Evolutionary conservation across 2,888 invertebrate species (phyloP).

Genomic region (Globia sparganii): DNA sequence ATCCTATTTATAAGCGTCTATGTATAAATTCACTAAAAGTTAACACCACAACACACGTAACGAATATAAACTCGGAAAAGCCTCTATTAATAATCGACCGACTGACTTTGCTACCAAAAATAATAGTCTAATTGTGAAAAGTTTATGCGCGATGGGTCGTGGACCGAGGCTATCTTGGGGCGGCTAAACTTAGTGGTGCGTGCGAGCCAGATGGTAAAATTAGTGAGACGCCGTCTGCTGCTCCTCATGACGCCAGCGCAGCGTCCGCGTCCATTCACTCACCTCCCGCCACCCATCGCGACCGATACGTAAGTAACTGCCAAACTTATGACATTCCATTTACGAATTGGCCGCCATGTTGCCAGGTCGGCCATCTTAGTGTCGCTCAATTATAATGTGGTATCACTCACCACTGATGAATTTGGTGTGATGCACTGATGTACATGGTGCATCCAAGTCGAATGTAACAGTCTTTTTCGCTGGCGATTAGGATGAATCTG

Average conservation of each 20-base stretch:
- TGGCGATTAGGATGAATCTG: slow-evolving; percentile 3
- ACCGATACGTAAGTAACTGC: slow-evolving; percentile 82
- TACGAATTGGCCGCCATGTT: slow-evolving; percentile 81
- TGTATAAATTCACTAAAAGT: slow-evolving; percentile 91
- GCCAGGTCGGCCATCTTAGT: slow-evolving; percentile 77
- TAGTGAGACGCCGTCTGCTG: slow-evolving; percentile 90
- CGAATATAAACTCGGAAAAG: slow-evolving; percentile 91
- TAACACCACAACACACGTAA: slow-evolving; percentile 91
- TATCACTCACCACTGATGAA: slow-evolving; percentile 49
- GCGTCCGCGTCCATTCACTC: slow-evolving; percentile 84
- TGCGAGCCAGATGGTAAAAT: slow-evolving; percentile 90
- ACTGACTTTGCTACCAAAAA: slow-evolving; percentile 91
- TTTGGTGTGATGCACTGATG: slow-evolving; percentile 37
- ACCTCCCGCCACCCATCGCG: slow-evolving; percentile 81
- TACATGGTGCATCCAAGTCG: slow-evolving; percentile 15
- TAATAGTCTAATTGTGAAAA: slow-evolving; percentile 91
- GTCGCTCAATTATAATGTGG: slow-evolving; percentile 66
- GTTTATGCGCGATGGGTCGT: slow-evolving; percentile 91
- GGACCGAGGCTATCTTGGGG: slow-evolving; percentile 91
- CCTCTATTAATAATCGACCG: slow-evolving; percentile 91
- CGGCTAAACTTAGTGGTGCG: slow-evolving; percentile 91
- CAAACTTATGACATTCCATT: slow-evolving; percentile 89
- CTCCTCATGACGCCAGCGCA: slow-evolving; percentile 85
- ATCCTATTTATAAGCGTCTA: slow-evolving; percentile 91
- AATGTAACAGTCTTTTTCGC: background rate